Conservation (phyloP, 2,888 invertebrate species). For the Heliconius cydno region DNA sequence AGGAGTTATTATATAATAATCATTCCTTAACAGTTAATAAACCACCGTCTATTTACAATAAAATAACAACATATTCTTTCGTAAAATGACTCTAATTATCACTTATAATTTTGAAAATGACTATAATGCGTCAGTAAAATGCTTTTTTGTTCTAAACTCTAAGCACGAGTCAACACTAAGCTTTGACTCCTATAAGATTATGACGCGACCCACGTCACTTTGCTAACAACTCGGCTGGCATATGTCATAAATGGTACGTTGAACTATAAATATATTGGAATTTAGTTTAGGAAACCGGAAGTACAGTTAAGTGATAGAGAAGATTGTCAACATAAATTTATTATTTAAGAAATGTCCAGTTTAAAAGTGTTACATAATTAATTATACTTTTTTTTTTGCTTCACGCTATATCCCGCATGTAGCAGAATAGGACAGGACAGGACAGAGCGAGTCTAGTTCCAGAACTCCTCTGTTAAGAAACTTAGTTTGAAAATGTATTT, state of each 20-base stretch:
- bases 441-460: neutral
- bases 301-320: neutral
- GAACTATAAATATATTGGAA: neutral
- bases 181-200: conserved; percentile 15
- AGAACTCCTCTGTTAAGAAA: no score
- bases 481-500: no score
- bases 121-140: neutral
- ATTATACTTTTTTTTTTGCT: no score
- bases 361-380: no score
- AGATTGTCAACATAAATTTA: neutral
- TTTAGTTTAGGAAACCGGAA: neutral
- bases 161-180: neutral
- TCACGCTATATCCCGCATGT: neutral
- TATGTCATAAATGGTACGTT: conserved; percentile 5
- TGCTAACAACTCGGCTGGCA: neutral
- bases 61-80: no score
- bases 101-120: neutral
- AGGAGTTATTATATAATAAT: no score
- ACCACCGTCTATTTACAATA: no score
- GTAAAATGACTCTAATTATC: no score
- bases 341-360: no score
- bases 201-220: conserved; percentile 20
- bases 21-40: no score
- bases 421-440: neutral
- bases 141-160: neutral